A percentile compares a stretch with the other conserved stretches of the same genome.
Evolutionary conservation across 2,113 vertebrate species (phyloP).

Genomic region (Dicentrarchus labrax): DNA sequence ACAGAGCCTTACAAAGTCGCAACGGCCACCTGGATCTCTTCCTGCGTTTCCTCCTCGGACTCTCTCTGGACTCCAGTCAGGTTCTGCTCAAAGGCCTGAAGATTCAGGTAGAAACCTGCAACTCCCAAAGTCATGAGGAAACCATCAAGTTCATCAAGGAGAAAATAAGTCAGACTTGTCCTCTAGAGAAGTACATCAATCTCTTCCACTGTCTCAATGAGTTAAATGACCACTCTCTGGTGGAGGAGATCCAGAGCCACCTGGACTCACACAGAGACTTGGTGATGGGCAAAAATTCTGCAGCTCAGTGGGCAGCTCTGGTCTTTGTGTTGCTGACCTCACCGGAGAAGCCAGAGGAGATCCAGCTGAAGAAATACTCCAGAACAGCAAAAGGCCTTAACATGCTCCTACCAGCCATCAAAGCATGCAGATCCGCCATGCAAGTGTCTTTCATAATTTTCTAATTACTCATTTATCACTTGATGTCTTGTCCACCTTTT

Average conservation of each 20-base stretch:
- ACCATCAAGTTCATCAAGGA: constrained; percentile 19
- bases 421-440: constrained; percentile 26
- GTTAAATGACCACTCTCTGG: constrained; percentile 2
- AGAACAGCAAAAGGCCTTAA: not conserved
- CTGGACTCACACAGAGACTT: not conserved
- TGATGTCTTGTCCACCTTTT: not conserved
- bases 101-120: not conserved
- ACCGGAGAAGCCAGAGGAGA: not conserved
- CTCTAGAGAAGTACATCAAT: constrained; percentile 20
- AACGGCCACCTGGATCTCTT: no score
- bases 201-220: constrained; percentile 49
- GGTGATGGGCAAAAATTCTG: not conserved
- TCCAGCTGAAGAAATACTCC: constrained; percentile 35
- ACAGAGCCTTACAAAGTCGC: constrained; percentile 22
- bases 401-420: constrained; percentile 34
- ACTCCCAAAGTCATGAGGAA: not conserved
- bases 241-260: constrained; percentile 15
- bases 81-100: not conserved
- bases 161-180: not conserved
- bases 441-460: not conserved
- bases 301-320: constrained; percentile 30
- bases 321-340: constrained; percentile 46
- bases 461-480: not conserved
- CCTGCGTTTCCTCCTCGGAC: constrained; percentile 41
- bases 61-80: constrained; percentile 31